Evolutionary conservation across 1,140 invertebrate genomes (phyloP).

Genomic region (Atta colombica): DNA sequence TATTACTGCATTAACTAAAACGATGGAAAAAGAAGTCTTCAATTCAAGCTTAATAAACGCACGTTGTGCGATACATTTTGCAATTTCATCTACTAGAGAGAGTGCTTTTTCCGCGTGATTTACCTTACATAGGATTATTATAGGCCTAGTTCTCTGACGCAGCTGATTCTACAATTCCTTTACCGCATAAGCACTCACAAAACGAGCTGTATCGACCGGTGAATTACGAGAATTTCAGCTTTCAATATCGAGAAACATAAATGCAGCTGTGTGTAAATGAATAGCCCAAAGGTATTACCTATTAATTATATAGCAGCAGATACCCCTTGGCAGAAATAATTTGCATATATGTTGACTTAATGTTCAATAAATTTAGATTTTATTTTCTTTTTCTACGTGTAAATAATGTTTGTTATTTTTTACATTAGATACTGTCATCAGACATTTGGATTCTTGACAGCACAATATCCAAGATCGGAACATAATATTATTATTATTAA

Average conservation of each 20-base stretch:
- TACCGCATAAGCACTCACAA: background rate
- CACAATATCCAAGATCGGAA: too few relatives aligned
- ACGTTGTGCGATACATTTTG: background rate
- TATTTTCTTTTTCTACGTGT: background rate
- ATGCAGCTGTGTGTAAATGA: background rate
- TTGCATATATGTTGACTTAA: background rate
- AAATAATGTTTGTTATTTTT: background rate
- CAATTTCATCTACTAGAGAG: background rate
- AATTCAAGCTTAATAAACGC: background rate
- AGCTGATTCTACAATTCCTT: background rate
- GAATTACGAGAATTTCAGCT: conserved; percentile 27
- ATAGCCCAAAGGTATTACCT: background rate
- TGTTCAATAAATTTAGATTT: background rate
- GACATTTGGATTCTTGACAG: background rate
- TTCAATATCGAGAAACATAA: background rate
- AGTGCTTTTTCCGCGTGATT: background rate
- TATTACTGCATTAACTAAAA: background rate
- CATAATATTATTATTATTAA: too few relatives aligned
- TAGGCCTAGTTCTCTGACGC: background rate
- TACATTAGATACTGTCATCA: background rate
- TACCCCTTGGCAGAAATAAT: background rate
- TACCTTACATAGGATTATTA: background rate
- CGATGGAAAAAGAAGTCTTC: background rate
- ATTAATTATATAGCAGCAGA: background rate
- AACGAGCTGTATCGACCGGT: background rate